These are phyloP conservation scores for Macaca nemestrina DNA, from an alignment of 2,113 vertebrate genomes.

Conservation along the genomic window DNA sequence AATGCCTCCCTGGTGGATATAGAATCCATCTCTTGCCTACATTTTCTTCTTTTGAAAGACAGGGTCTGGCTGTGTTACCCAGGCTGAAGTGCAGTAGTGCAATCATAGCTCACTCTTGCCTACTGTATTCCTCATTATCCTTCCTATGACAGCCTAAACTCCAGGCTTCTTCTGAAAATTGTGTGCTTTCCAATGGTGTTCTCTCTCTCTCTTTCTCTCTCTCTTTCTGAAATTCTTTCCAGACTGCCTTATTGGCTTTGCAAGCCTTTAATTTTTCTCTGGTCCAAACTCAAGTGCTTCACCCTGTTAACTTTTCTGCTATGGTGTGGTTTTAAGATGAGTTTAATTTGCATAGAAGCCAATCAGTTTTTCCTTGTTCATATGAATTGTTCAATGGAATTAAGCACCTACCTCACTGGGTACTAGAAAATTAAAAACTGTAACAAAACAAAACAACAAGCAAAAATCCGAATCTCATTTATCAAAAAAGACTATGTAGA, in stretches of 20 bases:
- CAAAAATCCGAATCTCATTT: not conserved
- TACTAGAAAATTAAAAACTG: conserved; percentile 12
- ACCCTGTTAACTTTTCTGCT: not conserved
- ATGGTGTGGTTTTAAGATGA: not conserved
- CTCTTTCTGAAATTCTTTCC: not conserved
- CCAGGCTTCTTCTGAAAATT: not conserved
- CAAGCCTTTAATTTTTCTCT: not conserved
- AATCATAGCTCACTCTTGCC: no score
- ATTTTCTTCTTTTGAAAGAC: not conserved
- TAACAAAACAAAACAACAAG: not conserved
- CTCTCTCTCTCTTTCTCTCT: not conserved
- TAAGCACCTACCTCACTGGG: not conserved
- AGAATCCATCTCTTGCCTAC: not conserved
- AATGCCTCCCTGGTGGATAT: not conserved
- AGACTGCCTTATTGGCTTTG: conserved; percentile 19
- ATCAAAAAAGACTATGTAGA: not conserved
- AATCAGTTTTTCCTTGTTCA: not conserved
- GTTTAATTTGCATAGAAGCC: not conserved
- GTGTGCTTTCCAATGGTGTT: not conserved
- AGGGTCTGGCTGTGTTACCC: no score
- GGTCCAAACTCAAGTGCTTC: not conserved
- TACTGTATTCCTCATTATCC: not conserved
- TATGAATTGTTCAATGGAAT: not conserved
- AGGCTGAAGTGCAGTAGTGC: no score
- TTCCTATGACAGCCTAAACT: not conserved